Percentiles rank a stretch among this genome's conserved stretches.
These are phyloP conservation scores for Trematocara nigrifrons DNA, from an alignment of 2,113 vertebrate genomes.

Conservation along the genomic window DNA sequence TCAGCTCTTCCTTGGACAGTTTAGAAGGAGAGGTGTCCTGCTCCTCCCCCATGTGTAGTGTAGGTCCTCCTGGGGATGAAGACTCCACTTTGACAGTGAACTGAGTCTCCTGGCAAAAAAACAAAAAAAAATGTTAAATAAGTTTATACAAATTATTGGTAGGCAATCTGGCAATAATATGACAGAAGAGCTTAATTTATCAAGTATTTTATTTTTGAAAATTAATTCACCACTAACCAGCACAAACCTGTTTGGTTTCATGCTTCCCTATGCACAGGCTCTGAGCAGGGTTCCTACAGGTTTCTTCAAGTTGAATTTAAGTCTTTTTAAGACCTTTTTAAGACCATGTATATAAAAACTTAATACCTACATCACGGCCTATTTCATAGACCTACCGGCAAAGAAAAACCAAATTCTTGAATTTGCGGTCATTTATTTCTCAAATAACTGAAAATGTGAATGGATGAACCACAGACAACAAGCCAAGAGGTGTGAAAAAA, in stretches of 20 bases:
- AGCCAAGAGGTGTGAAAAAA: too few species aligned
- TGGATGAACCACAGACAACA: too few species aligned
- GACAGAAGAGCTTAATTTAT: not conserved
- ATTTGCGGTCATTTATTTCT: too few species aligned
- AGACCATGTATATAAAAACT: too few species aligned
- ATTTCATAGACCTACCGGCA: too few species aligned
- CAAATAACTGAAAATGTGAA: too few species aligned
- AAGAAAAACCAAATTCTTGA: too few species aligned
- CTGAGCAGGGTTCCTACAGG: too few species aligned
- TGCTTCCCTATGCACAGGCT: not conserved
- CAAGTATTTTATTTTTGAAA: not conserved
- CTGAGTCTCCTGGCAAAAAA: slow-evolving; percentile 78
- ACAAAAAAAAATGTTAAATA: not conserved
- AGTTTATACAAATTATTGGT: not conserved
- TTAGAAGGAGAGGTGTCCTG: slow-evolving; percentile 95
- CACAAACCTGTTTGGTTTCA: not conserved
- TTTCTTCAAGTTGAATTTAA: too few species aligned
- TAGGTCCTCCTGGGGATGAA: slow-evolving; percentile 76
- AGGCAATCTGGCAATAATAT: not conserved
- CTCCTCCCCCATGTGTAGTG: slow-evolving; percentile 82
- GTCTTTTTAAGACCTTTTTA: too few species aligned
- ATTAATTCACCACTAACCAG: not conserved
- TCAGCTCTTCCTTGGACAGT: slow-evolving; percentile 96
- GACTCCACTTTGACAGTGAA: slow-evolving; percentile 85
- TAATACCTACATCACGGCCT: too few species aligned